These are phyloP conservation scores for Notamacropus eugenii DNA, from an alignment of 2,797 vertebrate species.

Conservation along the genomic window DNA sequence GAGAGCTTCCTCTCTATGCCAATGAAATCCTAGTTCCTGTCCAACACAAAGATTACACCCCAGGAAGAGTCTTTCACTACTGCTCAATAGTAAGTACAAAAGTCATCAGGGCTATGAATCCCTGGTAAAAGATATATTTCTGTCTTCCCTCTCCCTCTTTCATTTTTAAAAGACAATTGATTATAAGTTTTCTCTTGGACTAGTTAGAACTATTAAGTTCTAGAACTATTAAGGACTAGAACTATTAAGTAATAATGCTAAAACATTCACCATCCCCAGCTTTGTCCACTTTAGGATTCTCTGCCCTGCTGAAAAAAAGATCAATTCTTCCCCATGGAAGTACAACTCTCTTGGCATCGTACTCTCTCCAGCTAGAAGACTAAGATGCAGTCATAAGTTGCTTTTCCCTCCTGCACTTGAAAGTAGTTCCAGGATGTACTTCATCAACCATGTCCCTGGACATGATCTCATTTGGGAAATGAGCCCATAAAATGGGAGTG, in stretches of 20 bases:
- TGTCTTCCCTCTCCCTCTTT: neutral
- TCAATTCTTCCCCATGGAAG: neutral
- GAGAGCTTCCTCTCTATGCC: neutral
- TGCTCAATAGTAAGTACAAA: neutral
- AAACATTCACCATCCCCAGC: neutral
- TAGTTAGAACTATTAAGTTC: neutral
- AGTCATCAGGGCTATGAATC: neutral
- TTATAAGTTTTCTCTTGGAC: neutral
- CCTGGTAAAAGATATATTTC: neutral
- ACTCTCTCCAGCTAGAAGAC: neutral
- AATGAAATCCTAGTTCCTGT: neutral
- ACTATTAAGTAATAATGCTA: neutral
- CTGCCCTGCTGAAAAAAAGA: neutral
- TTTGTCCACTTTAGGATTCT: neutral
- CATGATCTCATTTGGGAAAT: neutral
- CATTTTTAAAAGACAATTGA: neutral
- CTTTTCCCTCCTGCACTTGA: neutral
- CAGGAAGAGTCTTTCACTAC: neutral
- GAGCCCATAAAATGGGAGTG: neutral
- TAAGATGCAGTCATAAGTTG: neutral
- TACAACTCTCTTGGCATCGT: neutral
- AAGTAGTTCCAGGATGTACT: neutral
- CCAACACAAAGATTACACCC: neutral
- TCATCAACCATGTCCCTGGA: neutral
- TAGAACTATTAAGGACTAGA: neutral